Evolutionary conservation across 2,113 vertebrate genomes (phyloP).

Genomic region (Microcebus tavaratra): DNA sequence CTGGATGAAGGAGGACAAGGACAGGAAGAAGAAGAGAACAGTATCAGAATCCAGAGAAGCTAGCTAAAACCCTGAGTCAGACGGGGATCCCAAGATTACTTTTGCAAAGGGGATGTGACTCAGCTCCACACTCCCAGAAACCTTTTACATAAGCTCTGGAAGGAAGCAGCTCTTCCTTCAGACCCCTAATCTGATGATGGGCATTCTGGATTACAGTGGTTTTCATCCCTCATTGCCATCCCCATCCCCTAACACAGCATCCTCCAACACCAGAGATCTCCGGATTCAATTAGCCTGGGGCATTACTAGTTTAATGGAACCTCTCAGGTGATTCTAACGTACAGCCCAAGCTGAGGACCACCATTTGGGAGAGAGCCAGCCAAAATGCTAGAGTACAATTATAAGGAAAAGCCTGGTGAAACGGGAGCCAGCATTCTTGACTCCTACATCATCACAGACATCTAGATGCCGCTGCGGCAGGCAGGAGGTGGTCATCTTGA

Average conservation of each 20-base stretch:
- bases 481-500: background rate
- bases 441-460: no score
- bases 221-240: background rate
- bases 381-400: rapidly evolving
- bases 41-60: background rate
- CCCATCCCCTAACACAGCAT: no score
- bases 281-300: background rate
- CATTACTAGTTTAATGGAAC: background rate
- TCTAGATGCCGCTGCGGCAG: rapidly evolving
- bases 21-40: background rate
- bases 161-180: background rate
- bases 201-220: background rate
- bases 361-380: background rate
- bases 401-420: background rate
- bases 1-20: background rate
- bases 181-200: background rate
- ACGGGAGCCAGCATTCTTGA: rapidly evolving
- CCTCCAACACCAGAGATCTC: background rate
- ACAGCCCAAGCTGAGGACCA: background rate
- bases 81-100: background rate
- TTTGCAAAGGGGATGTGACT: background rate
- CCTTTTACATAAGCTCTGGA: background rate
- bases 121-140: background rate
- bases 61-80: background rate
- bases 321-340: background rate